A percentile compares a stretch with the other conserved stretches of the same genome.
These are phyloP conservation scores for Piezodorus guildinii DNA, from an alignment of 1,140 invertebrate genomes.

Conservation along the genomic window DNA sequence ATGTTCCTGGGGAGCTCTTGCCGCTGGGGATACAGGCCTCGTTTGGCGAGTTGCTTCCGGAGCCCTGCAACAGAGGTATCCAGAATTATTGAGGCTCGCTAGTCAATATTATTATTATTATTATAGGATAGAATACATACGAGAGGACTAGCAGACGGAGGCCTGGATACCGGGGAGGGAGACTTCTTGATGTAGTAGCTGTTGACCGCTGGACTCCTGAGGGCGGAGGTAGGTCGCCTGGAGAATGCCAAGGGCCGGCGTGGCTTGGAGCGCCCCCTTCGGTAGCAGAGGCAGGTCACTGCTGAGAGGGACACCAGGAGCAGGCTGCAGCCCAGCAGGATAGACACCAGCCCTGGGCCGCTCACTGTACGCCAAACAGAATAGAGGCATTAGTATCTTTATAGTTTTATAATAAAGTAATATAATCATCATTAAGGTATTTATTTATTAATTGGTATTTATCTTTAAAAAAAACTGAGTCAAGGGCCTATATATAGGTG, in stretches of 20 bases:
- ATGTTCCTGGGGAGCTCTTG: slow-evolving; percentile 18
- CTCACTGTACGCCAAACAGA: slow-evolving; percentile 37
- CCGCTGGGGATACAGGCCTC: slow-evolving; percentile 15
- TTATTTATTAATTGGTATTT: too few species aligned
- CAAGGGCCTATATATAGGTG: too few species aligned
- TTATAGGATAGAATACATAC: slow-evolving; percentile 22
- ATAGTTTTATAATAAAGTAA: too few species aligned
- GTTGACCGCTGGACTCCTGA: slow-evolving; percentile 49
- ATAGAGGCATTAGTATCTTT: too few species aligned
- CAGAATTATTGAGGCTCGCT: not conserved
- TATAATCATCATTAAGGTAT: too few species aligned
- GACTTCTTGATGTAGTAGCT: slow-evolving; percentile 78
- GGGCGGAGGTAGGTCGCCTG: slow-evolving; percentile 47
- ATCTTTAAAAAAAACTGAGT: too few species aligned
- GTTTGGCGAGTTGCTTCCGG: slow-evolving; percentile 24
- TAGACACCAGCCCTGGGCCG: slow-evolving; percentile 46
- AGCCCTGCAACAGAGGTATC: slow-evolving; percentile 28
- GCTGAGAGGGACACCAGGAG: slow-evolving; percentile 45
- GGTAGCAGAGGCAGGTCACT: slow-evolving; percentile 46
- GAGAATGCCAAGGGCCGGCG: slow-evolving; percentile 42
- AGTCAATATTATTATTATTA: not conserved
- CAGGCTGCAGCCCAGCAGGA: slow-evolving; percentile 45
- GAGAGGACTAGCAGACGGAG: slow-evolving; percentile 35
- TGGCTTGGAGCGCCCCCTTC: slow-evolving; percentile 33
- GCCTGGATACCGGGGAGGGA: slow-evolving; percentile 54